phyloP scores from a whole-genome alignment of 2,888 invertebrate species.

The Drepanosiphum platanoidis region DNA sequence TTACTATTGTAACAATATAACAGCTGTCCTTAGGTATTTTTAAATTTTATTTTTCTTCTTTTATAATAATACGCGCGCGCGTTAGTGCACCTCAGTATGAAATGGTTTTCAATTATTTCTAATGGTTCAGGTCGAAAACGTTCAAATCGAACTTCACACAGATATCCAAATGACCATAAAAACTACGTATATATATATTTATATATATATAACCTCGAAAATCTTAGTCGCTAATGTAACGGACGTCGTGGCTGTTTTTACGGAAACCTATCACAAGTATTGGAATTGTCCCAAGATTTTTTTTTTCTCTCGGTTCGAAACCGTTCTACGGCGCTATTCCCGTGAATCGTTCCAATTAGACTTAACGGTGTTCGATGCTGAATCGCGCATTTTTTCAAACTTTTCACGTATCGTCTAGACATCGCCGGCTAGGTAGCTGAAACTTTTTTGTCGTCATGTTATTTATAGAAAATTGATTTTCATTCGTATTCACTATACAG shows the following conservation, averaged over 20 bases:
- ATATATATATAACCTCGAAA: slow-evolving; percentile 14
- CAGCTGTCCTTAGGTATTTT: background rate
- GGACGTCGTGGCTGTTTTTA: slow-evolving; percentile 25
- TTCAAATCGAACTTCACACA: background rate
- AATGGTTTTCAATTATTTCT: slow-evolving; percentile 23
- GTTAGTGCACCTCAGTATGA: background rate
- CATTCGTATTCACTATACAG: too few species aligned
- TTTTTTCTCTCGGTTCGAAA: background rate
- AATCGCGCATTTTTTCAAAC: background rate
- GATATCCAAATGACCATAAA: slow-evolving; percentile 6
- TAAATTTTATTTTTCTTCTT: background rate
- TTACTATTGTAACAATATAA: background rate
- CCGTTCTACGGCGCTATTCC: slow-evolving; percentile 4
- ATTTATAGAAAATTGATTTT: too few species aligned
- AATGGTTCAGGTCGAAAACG: slow-evolving; percentile 8
- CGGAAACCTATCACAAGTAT: background rate
- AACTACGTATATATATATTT: too few species aligned
- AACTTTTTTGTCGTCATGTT: background rate
- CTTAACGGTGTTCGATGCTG: slow-evolving; percentile 19
- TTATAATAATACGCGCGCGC: background rate
- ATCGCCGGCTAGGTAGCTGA: background rate
- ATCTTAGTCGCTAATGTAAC: background rate
- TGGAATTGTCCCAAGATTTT: background rate
- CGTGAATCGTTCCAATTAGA: slow-evolving; percentile 34
- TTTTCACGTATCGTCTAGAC: background rate